Base-by-base conservation (phyloP, 2,113 vertebrate species). In the Leptodactylus fuscus region DNA sequence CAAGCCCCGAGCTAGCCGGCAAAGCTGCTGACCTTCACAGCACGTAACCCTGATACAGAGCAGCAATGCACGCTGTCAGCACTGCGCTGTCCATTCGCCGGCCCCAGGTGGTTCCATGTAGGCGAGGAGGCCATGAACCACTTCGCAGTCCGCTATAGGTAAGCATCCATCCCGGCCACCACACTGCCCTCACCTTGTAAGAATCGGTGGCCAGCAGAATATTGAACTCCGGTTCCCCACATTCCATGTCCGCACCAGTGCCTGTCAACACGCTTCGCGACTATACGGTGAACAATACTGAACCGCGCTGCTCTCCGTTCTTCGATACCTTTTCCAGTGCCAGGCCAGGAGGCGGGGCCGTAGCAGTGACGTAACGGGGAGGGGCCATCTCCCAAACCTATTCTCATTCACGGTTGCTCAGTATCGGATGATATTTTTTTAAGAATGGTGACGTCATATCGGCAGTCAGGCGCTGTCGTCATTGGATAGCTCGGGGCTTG, bases 141-240 rank as follows among this genome's bases (percentile, higher is more conserved):
- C 78, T 20, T n/a, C 0, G 77, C 22, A 32, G 29, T n/a, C 51
- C n/a, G n/a, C 22, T 58, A 15, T 20, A 82, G 36, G 36, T 73
- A 13, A 13, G n/a, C 81, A 67, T 67, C 51, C 34, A 2, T 29
- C 32, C 24, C 13, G 12, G 5, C 20, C 11, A 1, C 16, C 22
- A 2, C 62, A 4, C 38, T 5, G 1, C 9, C 48, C 69, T 75
- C 93, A 98, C 97, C 97, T 98, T 98, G 92, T 98, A 98, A 5
- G 97, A 98, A 69, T 98, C 97, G 24, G 97, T 98, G 73, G 96
- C 96, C 70, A 98, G 86, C 87, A 98, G 88, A 85, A 98, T 95
- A 88, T 95, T 98, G 94, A 98, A 97, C 87, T 95, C 95, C 46
- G 90, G 73, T 91, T 95, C 94, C 86, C 94, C 88, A 91, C 93